Conservation (phyloP, 2,888 invertebrate genomes). For the Synergus umbraculus region DNA sequence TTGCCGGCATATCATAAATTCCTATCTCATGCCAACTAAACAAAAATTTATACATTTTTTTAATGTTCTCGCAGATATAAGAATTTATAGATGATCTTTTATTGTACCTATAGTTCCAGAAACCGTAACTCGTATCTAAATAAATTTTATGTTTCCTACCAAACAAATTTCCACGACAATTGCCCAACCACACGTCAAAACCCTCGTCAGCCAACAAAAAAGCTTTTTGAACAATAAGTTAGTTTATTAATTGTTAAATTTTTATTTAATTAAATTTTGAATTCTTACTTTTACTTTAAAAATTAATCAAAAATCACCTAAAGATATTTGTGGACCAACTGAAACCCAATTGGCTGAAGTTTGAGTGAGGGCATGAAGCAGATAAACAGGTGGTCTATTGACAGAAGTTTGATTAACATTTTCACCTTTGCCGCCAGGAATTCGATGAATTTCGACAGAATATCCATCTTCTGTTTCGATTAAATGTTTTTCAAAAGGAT, state of each 20-base stretch:
- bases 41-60: background rate
- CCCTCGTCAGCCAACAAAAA: constrained; percentile 64
- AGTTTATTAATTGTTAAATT: background rate
- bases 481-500: constrained; percentile 73
- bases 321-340: too few species aligned
- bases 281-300: too few species aligned
- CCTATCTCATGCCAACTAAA: constrained; percentile 92
- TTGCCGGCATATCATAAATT: constrained; percentile 89
- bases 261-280: background rate
- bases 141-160: constrained; percentile 78
- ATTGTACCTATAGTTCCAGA: constrained; percentile 69
- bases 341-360: too few species aligned
- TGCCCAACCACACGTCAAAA: constrained; percentile 79
- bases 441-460: constrained; percentile 75
- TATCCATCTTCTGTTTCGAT: constrained; percentile 75
- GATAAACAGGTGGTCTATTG: constrained; percentile 53
- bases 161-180: constrained; percentile 82
- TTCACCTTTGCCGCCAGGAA: constrained; percentile 70
- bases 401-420: constrained; percentile 45
- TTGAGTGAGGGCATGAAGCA: constrained; percentile 62
- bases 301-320: too few species aligned
- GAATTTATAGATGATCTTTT: background rate
- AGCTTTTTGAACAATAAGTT: constrained; percentile 48
- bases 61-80: background rate
- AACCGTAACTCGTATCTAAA: constrained; percentile 63